Evolutionary conservation across 2,797 vertebrate species (phyloP).

Genomic region (Dallia pectoralis): DNA sequence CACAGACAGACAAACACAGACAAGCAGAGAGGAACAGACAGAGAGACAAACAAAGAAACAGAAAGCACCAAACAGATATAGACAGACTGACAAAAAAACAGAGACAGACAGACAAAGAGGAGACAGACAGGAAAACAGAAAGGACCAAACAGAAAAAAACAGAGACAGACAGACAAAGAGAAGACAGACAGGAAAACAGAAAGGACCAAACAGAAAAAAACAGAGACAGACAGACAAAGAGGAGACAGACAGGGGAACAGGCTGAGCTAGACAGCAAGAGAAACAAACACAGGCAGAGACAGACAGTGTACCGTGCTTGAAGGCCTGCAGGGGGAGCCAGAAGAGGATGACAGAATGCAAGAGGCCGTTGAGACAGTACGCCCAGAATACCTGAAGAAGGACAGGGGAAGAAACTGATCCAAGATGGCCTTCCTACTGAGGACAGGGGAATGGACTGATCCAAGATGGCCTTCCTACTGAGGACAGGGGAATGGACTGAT

Average conservation of each 20-base stretch:
- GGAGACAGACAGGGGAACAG: too few species aligned
- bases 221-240: too few species aligned
- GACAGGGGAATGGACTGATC: constrained; percentile 65
- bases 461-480: neutral
- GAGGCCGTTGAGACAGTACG: constrained; percentile 99
- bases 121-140: constrained; percentile 38
- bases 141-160: neutral
- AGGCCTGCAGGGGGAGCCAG: constrained; percentile 98
- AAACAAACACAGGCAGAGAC: too few species aligned
- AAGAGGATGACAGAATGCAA: constrained; percentile 99
- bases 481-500: constrained; percentile 67
- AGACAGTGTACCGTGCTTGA: constrained; percentile 91
- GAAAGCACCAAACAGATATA: too few species aligned
- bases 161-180: neutral
- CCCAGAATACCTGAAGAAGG: constrained; percentile 95
- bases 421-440: neutral
- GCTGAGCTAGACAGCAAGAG: too few species aligned
- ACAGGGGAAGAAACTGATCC: constrained; percentile 66
- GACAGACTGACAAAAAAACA: too few species aligned
- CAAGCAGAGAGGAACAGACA: neutral
- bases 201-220: too few species aligned
- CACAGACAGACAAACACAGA: neutral
- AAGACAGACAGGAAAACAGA: neutral
- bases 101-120: too few species aligned
- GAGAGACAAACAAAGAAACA: too few species aligned